A percentile compares a stretch with the other conserved stretches of the same genome.
Evolutionary conservation across 2,888 invertebrate species (phyloP).

Genomic region (Torymus texanus): DNA sequence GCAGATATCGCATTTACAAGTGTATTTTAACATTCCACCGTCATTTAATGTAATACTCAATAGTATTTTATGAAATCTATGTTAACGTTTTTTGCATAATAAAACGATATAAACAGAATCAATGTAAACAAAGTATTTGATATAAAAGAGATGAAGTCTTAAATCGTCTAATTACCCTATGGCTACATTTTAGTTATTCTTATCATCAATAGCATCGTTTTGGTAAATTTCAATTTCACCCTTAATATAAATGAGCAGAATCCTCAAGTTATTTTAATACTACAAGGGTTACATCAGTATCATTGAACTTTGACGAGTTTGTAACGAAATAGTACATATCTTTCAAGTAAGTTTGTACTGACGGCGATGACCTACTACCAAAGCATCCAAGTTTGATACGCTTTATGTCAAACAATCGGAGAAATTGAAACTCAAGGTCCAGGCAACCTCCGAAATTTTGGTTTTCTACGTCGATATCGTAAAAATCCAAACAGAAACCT

Average conservation of each 20-base stretch:
- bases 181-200: too few species aligned
- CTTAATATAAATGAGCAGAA: too few species aligned
- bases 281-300: too few species aligned
- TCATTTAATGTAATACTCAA: not conserved
- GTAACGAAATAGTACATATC: slow-evolving; percentile 5
- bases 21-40: not conserved
- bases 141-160: too few species aligned
- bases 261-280: too few species aligned
- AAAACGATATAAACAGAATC: too few species aligned
- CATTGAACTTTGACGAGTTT: not conserved
- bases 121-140: too few species aligned
- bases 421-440: slow-evolving; percentile 56
- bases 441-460: slow-evolving; percentile 64
- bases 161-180: too few species aligned
- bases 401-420: slow-evolving; percentile 77
- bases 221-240: too few species aligned
- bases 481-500: slow-evolving; percentile 64
- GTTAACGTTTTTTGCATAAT: too few species aligned
- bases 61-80: not conserved
- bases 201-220: too few species aligned
- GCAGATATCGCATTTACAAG: slow-evolving; percentile 14
- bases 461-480: slow-evolving; percentile 61
- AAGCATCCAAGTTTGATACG: slow-evolving; percentile 72
- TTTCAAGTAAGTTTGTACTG: not conserved
- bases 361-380: not conserved